These are phyloP conservation scores for Rhizomys pruinosus DNA, from an alignment of 2,113 vertebrate genomes.

Conservation along the genomic window DNA sequence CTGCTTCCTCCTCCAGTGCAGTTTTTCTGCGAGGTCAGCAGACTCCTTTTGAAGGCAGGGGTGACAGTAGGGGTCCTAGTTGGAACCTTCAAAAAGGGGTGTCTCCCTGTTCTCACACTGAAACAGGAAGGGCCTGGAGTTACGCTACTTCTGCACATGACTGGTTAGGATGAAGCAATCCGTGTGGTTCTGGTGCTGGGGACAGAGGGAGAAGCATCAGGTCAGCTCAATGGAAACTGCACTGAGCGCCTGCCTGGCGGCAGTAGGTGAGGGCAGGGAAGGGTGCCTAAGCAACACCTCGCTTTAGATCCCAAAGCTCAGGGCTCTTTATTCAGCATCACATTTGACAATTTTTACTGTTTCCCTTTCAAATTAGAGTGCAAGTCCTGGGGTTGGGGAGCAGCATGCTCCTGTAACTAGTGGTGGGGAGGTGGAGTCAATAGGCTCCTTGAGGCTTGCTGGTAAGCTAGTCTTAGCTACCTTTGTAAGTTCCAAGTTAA, in stretches of 20 bases:
- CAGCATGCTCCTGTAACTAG: not conserved
- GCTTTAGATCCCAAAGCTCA: not conserved
- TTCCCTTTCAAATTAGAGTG: not conserved
- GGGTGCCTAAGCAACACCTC: rapidly evolving
- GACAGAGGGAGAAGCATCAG: not conserved
- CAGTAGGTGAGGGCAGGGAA: not conserved
- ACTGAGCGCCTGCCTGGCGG: not conserved
- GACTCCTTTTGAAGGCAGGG: not conserved
- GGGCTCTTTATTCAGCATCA: no score
- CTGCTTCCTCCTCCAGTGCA: not conserved
- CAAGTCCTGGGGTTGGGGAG: not conserved
- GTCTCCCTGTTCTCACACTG: conserved; percentile 52
- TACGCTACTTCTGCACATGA: conserved; percentile 51
- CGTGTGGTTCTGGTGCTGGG: not conserved
- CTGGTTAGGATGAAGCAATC: conserved; percentile 57
- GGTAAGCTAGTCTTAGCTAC: not conserved
- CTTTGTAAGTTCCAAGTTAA: no score
- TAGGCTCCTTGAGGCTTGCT: no score
- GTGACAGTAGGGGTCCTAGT: not conserved
- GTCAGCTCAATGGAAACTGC: not conserved
- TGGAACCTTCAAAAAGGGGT: not conserved
- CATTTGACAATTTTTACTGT: not conserved
- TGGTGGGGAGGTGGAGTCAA: no score
- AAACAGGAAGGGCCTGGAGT: conserved; percentile 51
- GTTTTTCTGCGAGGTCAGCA: not conserved